Evolutionary conservation across 2,797 vertebrate genomes (phyloP).

Genomic region (Spea hammondii): DNA sequence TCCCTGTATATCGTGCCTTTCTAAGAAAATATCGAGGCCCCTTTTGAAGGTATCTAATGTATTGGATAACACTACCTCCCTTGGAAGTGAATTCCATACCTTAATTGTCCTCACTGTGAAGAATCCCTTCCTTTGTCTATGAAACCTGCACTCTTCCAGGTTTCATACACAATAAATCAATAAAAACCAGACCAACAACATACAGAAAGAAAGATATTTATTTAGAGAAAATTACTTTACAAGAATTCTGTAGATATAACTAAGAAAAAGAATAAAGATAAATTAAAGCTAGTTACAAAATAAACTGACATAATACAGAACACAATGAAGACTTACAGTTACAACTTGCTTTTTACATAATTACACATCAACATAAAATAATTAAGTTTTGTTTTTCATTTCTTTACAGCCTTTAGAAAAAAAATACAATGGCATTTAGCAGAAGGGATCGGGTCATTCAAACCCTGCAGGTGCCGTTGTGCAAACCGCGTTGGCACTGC

Average conservation of each 20-base stretch:
- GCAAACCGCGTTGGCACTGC: background rate
- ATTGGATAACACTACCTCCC: too few species aligned
- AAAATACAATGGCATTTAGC: slow-evolving; percentile 54
- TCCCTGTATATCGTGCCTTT: too few species aligned
- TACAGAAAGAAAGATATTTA: slow-evolving; percentile 72
- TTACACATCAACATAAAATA: slow-evolving; percentile 76
- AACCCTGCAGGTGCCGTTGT: background rate
- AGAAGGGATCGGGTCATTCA: slow-evolving; percentile 25
- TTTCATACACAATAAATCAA: background rate
- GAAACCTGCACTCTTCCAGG: too few species aligned
- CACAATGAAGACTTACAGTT: slow-evolving; percentile 77
- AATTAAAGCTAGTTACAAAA: slow-evolving; percentile 93
- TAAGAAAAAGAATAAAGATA: slow-evolving; percentile 75
- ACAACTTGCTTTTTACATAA: slow-evolving; percentile 76
- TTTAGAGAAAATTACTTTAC: slow-evolving; percentile 80
- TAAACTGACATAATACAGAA: slow-evolving; percentile 73
- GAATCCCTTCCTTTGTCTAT: too few species aligned
- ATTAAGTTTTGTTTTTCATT: slow-evolving; percentile 62
- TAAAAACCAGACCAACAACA: background rate
- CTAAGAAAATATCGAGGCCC: too few species aligned
- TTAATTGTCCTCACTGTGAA: too few species aligned
- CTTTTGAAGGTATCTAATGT: too few species aligned
- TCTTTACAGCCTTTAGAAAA: slow-evolving; percentile 61
- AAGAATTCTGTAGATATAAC: slow-evolving; percentile 66
- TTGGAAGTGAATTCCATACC: too few species aligned